These are phyloP conservation scores for Megatriorchis doriae DNA, from an alignment of 2,113 vertebrate genomes.

Conservation along the genomic window DNA sequence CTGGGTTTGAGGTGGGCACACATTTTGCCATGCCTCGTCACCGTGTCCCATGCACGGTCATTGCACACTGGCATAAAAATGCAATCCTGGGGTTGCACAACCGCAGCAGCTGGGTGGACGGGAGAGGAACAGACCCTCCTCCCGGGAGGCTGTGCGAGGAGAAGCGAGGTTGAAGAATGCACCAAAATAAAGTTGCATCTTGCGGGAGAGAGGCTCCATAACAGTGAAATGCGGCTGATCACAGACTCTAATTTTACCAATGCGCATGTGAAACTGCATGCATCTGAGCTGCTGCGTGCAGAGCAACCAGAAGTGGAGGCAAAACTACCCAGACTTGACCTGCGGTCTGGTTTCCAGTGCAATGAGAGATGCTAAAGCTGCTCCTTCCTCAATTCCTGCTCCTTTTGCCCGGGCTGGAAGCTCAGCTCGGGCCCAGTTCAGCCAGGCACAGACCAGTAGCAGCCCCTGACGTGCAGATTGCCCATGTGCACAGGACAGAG, in stretches of 20 bases:
- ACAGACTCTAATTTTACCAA: neutral
- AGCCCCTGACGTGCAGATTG: fast-evolving
- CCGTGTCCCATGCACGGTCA: fast-evolving
- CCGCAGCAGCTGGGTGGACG: fast-evolving
- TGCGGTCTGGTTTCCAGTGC: neutral
- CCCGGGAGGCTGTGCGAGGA: fast-evolving
- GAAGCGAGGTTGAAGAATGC: neutral
- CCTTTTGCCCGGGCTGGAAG: neutral
- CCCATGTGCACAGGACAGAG: fast-evolving
- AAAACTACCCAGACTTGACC: neutral
- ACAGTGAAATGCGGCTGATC: neutral
- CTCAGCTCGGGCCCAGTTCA: neutral
- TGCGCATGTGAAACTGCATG: fast-evolving
- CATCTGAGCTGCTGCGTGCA: fast-evolving
- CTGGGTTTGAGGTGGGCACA: neutral
- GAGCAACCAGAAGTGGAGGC: neutral
- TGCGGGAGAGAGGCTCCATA: neutral
- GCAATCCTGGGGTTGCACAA: neutral
- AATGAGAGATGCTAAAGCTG: neutral
- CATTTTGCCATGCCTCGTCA: fast-evolving
- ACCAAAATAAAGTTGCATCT: neutral
- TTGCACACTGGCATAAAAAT: fast-evolving
- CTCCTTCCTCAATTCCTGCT: neutral
- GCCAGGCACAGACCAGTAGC: fast-evolving
- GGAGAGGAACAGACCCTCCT: neutral